Evolutionary conservation across 2,113 vertebrate genomes (phyloP).

Genomic region (Apus apus): DNA sequence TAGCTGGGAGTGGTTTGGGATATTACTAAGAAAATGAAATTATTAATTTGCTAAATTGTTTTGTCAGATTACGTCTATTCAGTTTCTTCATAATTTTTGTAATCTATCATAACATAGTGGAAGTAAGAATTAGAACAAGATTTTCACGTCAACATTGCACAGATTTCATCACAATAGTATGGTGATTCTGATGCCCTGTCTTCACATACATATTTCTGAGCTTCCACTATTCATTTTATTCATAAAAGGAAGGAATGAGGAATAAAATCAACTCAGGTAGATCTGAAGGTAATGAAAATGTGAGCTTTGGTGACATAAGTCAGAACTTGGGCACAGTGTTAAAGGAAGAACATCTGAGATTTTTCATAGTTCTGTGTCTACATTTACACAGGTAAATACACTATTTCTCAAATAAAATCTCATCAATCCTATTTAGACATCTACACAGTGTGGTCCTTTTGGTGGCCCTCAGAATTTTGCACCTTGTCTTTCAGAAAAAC

Average conservation of each 20-base stretch:
- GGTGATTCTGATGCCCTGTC: neutral
- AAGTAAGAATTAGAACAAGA: neutral
- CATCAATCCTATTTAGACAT: neutral
- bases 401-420: neutral
- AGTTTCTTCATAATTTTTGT: neutral
- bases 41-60: neutral
- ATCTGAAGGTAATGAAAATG: neutral
- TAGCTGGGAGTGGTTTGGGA: neutral
- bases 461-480: neutral
- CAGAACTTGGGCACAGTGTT: neutral
- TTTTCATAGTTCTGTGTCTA: neutral
- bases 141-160: neutral
- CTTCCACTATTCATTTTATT: neutral
- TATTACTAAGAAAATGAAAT: neutral
- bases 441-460: neutral
- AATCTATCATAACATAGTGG: neutral
- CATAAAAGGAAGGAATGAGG: neutral
- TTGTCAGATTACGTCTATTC: neutral
- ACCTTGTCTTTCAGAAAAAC: neutral
- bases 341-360: neutral
- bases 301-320: neutral
- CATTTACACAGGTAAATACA: neutral
- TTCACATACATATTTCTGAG: neutral
- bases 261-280: neutral
- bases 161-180: neutral